Percentiles rank a stretch among this genome's conserved stretches.
phyloP scores from a whole-genome alignment of 2,113 vertebrate species.

The Sialia sialis region DNA sequence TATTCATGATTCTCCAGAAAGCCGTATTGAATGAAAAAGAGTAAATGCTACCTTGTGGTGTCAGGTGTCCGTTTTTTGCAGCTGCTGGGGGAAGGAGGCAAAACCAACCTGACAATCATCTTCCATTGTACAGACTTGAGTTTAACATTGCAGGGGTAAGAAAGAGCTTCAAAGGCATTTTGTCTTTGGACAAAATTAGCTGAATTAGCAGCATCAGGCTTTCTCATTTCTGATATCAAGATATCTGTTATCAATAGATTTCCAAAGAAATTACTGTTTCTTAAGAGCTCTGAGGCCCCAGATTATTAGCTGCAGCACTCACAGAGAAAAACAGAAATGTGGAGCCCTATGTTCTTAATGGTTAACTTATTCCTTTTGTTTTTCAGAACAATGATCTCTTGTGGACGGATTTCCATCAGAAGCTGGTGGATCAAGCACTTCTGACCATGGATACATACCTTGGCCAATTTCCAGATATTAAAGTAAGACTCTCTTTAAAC shows the following conservation, averaged over 20 bases:
- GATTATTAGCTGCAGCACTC: not conserved
- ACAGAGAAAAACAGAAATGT: not conserved
- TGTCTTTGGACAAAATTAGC: not conserved
- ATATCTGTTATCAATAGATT: not conserved
- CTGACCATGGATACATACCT: conserved; percentile 99
- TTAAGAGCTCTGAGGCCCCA: not conserved
- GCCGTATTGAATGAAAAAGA: not conserved
- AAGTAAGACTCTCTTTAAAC: conserved; percentile 71
- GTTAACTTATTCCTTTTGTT: not conserved
- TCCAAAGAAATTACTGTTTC: not conserved
- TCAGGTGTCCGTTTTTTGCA: not conserved
- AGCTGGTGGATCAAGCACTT: conserved; percentile 93
- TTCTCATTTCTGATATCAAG: not conserved
- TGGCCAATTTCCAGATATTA: conserved; percentile 98
- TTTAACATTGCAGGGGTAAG: not conserved
- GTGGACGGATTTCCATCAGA: conserved; percentile 97
- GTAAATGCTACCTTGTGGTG: not conserved
- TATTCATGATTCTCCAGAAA: not conserved
- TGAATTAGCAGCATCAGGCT: not conserved
- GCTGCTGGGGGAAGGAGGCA: not conserved
- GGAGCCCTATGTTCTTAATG: not conserved
- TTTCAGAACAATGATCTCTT: conserved; percentile 92
- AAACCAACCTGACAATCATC: not conserved
- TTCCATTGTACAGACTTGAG: not conserved
- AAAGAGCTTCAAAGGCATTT: not conserved